A percentile compares a stretch with the other conserved stretches of the same genome.
These are phyloP conservation scores for Pogonocichla stellata DNA, from an alignment of 2,113 vertebrate species.

Conservation along the genomic window DNA sequence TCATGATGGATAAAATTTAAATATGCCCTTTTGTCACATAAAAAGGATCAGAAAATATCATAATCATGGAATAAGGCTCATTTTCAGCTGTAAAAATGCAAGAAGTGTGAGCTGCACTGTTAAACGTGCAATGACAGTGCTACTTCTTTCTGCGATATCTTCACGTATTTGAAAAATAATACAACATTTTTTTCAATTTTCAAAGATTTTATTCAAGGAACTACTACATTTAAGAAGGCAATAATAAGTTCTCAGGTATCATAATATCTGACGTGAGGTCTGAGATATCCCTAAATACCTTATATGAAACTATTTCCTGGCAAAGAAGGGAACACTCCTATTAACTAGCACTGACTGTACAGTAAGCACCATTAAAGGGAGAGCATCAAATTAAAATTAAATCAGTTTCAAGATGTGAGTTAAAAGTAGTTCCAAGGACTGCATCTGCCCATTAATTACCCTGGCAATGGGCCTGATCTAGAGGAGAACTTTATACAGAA, in stretches of 20 bases:
- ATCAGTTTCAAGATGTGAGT: slow-evolving; percentile 13
- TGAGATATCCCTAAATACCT: background rate
- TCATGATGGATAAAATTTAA: slow-evolving; percentile 5
- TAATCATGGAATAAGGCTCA: background rate
- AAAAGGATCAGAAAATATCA: background rate
- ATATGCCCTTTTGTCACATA: slow-evolving; percentile 18
- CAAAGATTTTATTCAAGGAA: background rate
- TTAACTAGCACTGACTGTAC: background rate
- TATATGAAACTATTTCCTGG: background rate
- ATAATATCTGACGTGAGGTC: background rate
- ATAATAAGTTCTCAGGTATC: background rate
- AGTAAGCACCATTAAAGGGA: background rate
- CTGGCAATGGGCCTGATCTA: background rate
- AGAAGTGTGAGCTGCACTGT: background rate
- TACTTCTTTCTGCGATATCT: background rate
- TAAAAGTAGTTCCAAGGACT: slow-evolving; percentile 33
- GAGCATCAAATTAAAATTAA: slow-evolving; percentile 34
- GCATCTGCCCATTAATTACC: background rate
- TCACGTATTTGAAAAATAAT: background rate
- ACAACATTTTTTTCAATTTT: background rate
- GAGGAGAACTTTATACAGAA: background rate
- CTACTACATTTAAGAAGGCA: background rate
- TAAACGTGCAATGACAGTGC: background rate
- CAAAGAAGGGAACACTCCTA: background rate
- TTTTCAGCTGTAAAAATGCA: background rate